Evolutionary conservation across 1,140 invertebrate species (phyloP), one percentile per base, ranked within the genome.

Genomic region (Procambarus virginalis): DNA sequence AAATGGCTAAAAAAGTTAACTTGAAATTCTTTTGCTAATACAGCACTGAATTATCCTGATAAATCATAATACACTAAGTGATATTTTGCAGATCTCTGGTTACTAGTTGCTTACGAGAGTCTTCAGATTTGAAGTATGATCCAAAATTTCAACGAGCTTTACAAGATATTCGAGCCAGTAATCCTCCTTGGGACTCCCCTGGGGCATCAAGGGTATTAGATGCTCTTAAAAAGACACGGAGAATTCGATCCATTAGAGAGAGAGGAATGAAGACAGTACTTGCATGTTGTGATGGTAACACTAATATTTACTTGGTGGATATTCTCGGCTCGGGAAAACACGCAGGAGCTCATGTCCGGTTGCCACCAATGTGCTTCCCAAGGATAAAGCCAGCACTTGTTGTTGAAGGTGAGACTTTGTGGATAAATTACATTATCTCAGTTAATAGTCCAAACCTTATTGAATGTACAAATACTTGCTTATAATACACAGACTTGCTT

Each of bases 121-220:
- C 87, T n/a, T 49, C 80, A 9, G 87, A 89, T 46, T 64, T 89
- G 55, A 89, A 78, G 17, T 89, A 89, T 78, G 87, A 89, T 64
- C 87, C 87, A 60, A 89, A 84, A 55, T 89, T 89, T 48, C 87
- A 89, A 70, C 80, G 81, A 48, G 87, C 87, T 73, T 76, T 89
- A 60, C 87, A 89, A 76, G 87, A 89, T 60, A 70, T 89, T n/a
- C 79, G 81, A 22, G 87, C 87, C 14, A 22, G 49, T 17, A 55
- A 48, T 8, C 80, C 87, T 45, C 87, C 87, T 49, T 89, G 87
- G 87, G 87, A 89, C 58, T 89, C 87, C 12, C 87, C 87, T 34
- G 87, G 87, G 34, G 87, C 87, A 14, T 34, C 17, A 10, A 83
- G 64, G 51, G 80, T 89, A 10, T 80, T 64, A 20, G 87, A 89